Conservation (phyloP, 2,113 vertebrate species). For the Dromaius novaehollandiae region DNA sequence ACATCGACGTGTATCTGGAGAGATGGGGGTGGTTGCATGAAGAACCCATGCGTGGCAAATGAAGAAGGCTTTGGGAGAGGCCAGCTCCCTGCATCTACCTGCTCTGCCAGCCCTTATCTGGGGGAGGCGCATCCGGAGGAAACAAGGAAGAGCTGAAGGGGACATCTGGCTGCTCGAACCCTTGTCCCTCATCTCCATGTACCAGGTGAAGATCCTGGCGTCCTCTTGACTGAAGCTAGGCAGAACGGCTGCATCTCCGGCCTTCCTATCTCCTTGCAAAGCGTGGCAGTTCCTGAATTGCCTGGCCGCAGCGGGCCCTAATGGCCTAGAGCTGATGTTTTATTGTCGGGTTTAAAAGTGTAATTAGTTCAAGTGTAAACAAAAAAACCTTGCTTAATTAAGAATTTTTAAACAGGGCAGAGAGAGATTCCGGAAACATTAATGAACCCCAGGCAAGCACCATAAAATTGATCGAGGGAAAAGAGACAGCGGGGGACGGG, state of each 20-base stretch:
- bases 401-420: slow-evolving; percentile 88
- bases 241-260: slow-evolving; percentile 64
- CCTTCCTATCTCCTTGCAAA: slow-evolving; percentile 77
- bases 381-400: slow-evolving; percentile 89
- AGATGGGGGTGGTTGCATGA: rapidly evolving
- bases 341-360: slow-evolving; percentile 90
- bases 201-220: slow-evolving; percentile 60
- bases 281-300: slow-evolving; percentile 81
- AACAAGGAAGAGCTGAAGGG: slow-evolving; percentile 65
- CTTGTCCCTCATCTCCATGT: slow-evolving; percentile 65
- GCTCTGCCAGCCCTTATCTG: slow-evolving; percentile 33
- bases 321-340: slow-evolving; percentile 85
- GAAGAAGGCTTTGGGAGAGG: background rate
- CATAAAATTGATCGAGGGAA: slow-evolving; percentile 83
- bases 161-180: slow-evolving; percentile 67
- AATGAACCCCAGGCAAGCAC: slow-evolving; percentile 78
- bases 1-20: rapidly evolving
- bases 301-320: slow-evolving; percentile 74
- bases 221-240: slow-evolving; percentile 82
- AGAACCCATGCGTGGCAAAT: background rate
- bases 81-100: background rate
- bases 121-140: slow-evolving; percentile 22
- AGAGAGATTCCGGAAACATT: slow-evolving; percentile 80
- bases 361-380: slow-evolving; percentile 92
- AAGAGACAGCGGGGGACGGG: slow-evolving; percentile 43